A percentile compares a stretch with the other conserved stretches of the same genome.
Conservation (phyloP, 2,113 vertebrate species). For the Nesogale talazaci region DNA sequence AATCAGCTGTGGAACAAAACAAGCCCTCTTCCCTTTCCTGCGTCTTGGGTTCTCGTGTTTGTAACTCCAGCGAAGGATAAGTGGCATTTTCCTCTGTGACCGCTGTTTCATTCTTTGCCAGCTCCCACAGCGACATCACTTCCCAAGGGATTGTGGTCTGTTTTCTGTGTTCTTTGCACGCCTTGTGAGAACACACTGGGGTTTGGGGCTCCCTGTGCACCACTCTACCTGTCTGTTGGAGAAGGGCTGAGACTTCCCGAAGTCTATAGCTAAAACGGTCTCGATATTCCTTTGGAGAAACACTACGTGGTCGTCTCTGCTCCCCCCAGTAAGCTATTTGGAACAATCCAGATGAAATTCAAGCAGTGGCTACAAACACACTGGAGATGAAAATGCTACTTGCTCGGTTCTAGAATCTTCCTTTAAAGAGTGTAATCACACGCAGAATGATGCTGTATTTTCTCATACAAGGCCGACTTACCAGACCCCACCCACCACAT, state of each 20-base stretch:
- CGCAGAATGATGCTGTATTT: slow-evolving; percentile 78
- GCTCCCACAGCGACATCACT: slow-evolving; percentile 51
- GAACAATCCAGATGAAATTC: slow-evolving; percentile 57
- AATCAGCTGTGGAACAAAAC: slow-evolving; percentile 75
- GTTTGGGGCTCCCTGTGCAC: not conserved
- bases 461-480: slow-evolving; percentile 77
- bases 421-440: slow-evolving; percentile 81
- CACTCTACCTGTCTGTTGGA: not conserved
- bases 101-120: slow-evolving; percentile 65
- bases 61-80: slow-evolving; percentile 61
- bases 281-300: not conserved
- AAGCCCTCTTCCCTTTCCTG: slow-evolving; percentile 81
- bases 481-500: slow-evolving; percentile 58
- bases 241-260: not conserved
- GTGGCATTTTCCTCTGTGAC: slow-evolving; percentile 77
- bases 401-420: slow-evolving; percentile 79
- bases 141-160: slow-evolving; percentile 74
- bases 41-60: slow-evolving; percentile 65
- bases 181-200: not conserved
- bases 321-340: slow-evolving; percentile 46
- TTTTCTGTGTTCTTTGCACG: slow-evolving; percentile 55
- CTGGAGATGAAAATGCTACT: slow-evolving; percentile 78
- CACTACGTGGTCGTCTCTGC: not conserved
- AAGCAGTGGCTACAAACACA: slow-evolving; percentile 47
- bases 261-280: not conserved